phyloP scores from a whole-genome alignment of 1,140 invertebrate species.

The Lepidurus couesii region DNA sequence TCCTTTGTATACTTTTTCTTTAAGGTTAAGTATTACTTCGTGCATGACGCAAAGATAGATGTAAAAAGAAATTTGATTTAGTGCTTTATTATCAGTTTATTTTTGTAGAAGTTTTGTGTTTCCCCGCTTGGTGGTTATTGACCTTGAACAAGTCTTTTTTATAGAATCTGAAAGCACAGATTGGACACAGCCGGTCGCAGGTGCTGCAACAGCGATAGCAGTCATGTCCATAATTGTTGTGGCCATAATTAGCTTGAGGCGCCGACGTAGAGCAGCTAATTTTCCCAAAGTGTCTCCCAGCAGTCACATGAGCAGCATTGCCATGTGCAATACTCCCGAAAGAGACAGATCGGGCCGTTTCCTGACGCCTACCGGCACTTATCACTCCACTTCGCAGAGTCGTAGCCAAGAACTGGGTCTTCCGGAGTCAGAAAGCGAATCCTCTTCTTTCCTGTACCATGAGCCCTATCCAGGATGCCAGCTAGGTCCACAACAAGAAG shows the following conservation, averaged over 20 bases:
- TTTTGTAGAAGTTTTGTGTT: no score
- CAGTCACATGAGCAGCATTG: constrained; percentile 18
- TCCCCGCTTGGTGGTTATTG: background rate
- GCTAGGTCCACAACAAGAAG: background rate
- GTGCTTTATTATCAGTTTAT: no score
- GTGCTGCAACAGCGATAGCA: background rate
- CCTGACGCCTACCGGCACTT: constrained; percentile 42
- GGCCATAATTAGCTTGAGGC: background rate
- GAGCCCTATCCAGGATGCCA: constrained; percentile 53
- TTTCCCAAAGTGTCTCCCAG: constrained; percentile 25
- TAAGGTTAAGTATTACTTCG: no score
- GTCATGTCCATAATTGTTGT: background rate
- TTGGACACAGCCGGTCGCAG: constrained; percentile 7
- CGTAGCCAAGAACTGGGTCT: background rate
- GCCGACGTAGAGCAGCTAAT: background rate
- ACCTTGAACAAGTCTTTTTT: background rate
- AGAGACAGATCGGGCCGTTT: constrained; percentile 46
- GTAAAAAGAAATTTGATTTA: no score
- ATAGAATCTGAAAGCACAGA: background rate
- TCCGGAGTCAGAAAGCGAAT: constrained; percentile 53
- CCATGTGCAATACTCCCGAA: constrained; percentile 36
- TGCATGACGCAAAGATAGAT: no score
- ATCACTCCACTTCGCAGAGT: constrained; percentile 36
- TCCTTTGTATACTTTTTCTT: no score
- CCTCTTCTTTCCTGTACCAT: constrained; percentile 51